Evolutionary conservation across 1,140 invertebrate species (phyloP).

Genomic region (Berghia stephanieae): DNA sequence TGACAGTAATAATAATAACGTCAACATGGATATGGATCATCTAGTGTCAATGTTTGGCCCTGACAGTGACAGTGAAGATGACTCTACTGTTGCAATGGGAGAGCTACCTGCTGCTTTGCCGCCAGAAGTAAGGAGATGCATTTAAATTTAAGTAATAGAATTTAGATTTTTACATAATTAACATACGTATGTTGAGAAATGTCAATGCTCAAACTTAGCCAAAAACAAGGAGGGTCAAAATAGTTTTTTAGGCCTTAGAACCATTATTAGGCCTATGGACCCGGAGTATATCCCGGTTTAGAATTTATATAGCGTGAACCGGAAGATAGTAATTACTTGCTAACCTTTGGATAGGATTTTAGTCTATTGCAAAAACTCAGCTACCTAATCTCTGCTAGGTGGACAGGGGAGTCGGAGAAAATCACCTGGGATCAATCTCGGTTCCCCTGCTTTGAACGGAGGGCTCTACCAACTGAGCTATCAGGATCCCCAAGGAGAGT

Average conservation of each 20-base stretch:
- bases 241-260: neutral
- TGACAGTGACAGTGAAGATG: neutral
- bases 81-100: constrained; percentile 49
- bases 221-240: neutral
- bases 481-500: too few species aligned
- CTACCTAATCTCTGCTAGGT: too few species aligned
- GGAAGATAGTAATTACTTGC: too few species aligned
- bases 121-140: constrained; percentile 50
- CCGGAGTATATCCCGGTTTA: too few species aligned
- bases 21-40: constrained; percentile 73
- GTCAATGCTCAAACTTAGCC: neutral
- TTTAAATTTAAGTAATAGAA: neutral
- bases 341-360: too few species aligned
- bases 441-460: too few species aligned
- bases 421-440: too few species aligned
- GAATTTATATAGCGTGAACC: too few species aligned
- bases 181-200: neutral
- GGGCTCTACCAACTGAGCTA: too few species aligned
- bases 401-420: too few species aligned
- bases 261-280: too few species aligned
- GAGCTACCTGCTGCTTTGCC: constrained; percentile 73
- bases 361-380: too few species aligned
- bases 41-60: constrained; percentile 83
- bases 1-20: neutral
- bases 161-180: neutral